A percentile compares a stretch with the other conserved stretches of the same genome.
phyloP scores from a whole-genome alignment of 2,797 vertebrate genomes.

The Glossophaga mutica region DNA sequence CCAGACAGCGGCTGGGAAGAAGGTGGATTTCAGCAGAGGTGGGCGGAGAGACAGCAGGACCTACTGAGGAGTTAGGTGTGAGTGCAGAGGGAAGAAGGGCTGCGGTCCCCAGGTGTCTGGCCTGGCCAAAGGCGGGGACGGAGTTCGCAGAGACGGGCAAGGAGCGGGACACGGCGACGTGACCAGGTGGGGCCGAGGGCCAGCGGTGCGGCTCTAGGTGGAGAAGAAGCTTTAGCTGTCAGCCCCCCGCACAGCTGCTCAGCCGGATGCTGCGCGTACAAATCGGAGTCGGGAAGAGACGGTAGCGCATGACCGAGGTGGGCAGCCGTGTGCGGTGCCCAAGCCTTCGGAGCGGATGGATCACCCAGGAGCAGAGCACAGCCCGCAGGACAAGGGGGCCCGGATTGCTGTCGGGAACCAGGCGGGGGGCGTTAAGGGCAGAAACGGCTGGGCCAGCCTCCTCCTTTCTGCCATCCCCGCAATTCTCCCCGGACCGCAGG shows the following conservation, averaged over 20 bases:
- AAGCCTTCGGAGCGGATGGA: background rate
- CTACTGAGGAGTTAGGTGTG: background rate
- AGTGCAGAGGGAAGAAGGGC: background rate
- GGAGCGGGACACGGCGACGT: background rate
- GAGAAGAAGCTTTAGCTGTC: background rate
- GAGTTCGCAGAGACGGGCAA: background rate
- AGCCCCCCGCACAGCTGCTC: background rate
- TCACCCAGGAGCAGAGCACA: background rate
- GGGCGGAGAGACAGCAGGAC: background rate
- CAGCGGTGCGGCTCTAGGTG: background rate
- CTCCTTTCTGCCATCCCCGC: background rate
- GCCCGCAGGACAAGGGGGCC: background rate
- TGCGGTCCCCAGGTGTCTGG: background rate
- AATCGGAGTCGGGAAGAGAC: background rate
- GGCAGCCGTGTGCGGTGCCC: background rate
- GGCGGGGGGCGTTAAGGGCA: background rate
- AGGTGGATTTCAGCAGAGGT: background rate
- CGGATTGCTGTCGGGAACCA: background rate
- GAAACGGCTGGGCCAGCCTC: too few species aligned
- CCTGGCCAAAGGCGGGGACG: background rate
- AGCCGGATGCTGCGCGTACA: fast-evolving
- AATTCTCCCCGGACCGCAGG: background rate
- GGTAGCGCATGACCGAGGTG: fast-evolving
- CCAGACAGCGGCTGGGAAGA: too few species aligned
- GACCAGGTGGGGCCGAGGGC: too few species aligned